These are phyloP conservation scores for Terrapene triunguis DNA, from an alignment of 2,113 vertebrate species.

Conservation along the genomic window DNA sequence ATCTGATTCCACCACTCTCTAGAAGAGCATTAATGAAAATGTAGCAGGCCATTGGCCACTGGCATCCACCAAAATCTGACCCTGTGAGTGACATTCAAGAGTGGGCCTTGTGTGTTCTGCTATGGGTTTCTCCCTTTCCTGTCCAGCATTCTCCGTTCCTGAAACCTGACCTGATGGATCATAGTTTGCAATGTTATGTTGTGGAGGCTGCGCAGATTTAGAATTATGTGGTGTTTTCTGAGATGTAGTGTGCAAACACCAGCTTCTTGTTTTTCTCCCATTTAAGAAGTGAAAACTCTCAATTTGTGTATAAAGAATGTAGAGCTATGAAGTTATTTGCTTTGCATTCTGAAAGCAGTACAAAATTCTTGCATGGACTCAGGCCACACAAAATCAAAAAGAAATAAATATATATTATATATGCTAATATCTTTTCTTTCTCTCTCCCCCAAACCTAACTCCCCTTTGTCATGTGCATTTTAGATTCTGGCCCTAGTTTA, in stretches of 20 bases:
- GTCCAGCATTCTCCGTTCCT: not conserved
- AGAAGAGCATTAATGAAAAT: not conserved
- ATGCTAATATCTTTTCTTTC: not conserved
- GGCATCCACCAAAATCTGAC: not conserved
- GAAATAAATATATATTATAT: too few species aligned
- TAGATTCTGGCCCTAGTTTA: not conserved
- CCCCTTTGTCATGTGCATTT: not conserved
- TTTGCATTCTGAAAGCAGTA: not conserved
- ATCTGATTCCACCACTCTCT: not conserved
- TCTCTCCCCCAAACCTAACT: not conserved
- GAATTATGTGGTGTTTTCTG: not conserved
- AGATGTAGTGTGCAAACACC: not conserved
- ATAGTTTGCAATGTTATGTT: not conserved
- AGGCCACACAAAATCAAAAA: not conserved
- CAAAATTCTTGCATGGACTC: not conserved
- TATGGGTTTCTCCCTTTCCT: not conserved
- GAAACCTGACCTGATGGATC: not conserved
- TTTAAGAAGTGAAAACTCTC: not conserved
- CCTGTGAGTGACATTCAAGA: not conserved
- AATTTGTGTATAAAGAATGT: not conserved
- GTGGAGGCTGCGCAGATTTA: not conserved
- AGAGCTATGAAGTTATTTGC: not conserved
- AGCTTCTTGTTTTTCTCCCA: not conserved
- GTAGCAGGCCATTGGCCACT: not conserved
- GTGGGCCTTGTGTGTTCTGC: rapidly evolving